phyloP scores from a whole-genome alignment of 2,888 invertebrate genomes.

The Erebia aethiops region DNA sequence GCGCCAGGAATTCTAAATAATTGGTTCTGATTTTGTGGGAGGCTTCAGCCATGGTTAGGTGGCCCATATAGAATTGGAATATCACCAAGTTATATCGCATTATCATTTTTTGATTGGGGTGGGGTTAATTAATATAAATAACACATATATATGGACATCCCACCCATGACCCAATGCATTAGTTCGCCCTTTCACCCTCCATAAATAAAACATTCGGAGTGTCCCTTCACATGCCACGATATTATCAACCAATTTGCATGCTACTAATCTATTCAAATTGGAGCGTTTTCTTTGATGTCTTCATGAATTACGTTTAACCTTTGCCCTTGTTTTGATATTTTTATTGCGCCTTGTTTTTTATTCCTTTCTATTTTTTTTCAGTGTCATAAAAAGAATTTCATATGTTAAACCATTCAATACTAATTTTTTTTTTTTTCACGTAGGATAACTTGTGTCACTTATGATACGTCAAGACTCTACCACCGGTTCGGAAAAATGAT shows the following conservation, averaged over 20 bases:
- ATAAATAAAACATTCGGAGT: conserved; percentile 64
- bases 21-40: too few species aligned
- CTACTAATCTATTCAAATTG: conserved; percentile 63
- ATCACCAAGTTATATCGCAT: too few species aligned
- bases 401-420: too few species aligned
- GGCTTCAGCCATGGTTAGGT: too few species aligned
- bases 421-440: too few species aligned
- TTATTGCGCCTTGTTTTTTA: conserved; percentile 36
- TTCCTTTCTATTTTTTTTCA: background rate
- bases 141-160: background rate
- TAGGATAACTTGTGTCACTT: too few species aligned
- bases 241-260: conserved; percentile 74
- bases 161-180: conserved; percentile 24
- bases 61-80: too few species aligned
- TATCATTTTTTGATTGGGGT: too few species aligned
- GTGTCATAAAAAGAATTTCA: background rate
- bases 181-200: conserved; percentile 44
- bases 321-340: conserved; percentile 55
- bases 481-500: too few species aligned
- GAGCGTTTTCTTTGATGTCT: conserved; percentile 67
- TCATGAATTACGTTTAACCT: conserved; percentile 55
- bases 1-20: too few species aligned
- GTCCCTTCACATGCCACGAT: conserved; percentile 58
- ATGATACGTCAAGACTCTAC: too few species aligned
- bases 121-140: background rate